Base-by-base conservation (phyloP, 2,888 invertebrate species). In the Mellilla xanthometata region DNA sequence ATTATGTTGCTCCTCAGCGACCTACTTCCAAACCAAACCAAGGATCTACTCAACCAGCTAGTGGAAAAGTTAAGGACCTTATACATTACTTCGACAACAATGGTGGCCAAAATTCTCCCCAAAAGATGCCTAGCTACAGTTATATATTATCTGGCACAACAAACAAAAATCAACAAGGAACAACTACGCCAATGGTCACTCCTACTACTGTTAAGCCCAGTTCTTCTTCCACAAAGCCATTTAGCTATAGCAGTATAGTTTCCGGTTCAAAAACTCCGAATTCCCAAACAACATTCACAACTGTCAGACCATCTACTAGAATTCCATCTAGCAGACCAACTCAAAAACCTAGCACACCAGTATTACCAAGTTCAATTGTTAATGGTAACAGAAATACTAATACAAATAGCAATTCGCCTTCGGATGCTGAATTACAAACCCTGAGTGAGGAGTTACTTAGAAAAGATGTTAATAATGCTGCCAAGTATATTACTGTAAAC, bases 401-500 rank as follows among this genome's bases (percentile, higher is more conserved):
- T 55, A 63, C 49, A 40, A 74, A 58, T 43, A 60, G 65, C n/a
- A 76, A 72, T 47, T 52, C 46, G 11, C 65, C 72, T 0, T 91
- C 90, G 40, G 93, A 95, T 62, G 85, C 86, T 54, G 93, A 95
- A 75, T 73, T 95, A 29, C 91, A 92, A 62, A 90, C 91, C 30
- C 81, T 96, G 36, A 93, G 95, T 9, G 96, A 96, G 80, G 91
- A 92, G 39, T 79, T 96, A 11, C 90, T 94, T 44, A 91, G 90
- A 42, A 94, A 94, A 68, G 96, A 96, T 68, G 81, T 78, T 0
- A 95, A 95, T 72, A 95, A 95, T 72, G 94, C 94, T 27, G 92
- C 94, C 3, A 92, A 83, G 65, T 91, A 92, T 56, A 87, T 95
- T n/a, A 92, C 91, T 0, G 67, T 96, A 1, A 94, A 95, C 73